Conservation (phyloP, 2,113 vertebrate genomes). For the Oceanodroma tethys region DNA sequence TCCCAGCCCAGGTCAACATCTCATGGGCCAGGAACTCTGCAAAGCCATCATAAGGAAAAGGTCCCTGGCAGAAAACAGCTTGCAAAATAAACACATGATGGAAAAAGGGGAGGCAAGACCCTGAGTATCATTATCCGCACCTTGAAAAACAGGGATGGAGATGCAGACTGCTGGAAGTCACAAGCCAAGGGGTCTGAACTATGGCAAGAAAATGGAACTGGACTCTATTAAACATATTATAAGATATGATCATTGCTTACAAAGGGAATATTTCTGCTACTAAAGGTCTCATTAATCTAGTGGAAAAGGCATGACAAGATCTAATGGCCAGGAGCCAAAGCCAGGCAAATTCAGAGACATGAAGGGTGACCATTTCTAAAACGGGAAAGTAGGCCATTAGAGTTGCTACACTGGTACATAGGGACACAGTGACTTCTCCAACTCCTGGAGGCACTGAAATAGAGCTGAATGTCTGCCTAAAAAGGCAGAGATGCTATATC, state of each 20-base stretch:
- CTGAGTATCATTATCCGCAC: neutral
- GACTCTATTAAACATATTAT: neutral
- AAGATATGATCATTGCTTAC: neutral
- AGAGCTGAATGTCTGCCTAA: neutral
- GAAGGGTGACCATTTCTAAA: neutral
- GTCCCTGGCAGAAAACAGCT: neutral
- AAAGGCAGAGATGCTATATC: neutral
- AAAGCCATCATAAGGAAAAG: neutral
- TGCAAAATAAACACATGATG: neutral
- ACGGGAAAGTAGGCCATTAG: neutral
- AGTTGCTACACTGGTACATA: fast-evolving
- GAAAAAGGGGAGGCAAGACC: neutral
- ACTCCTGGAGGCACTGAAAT: neutral
- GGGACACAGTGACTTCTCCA: neutral
- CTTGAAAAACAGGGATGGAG: neutral
- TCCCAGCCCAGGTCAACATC: neutral
- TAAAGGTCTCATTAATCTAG: neutral
- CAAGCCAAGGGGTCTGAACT: neutral
- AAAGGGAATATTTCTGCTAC: neutral
- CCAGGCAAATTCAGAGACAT: neutral
- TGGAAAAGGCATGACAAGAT: neutral
- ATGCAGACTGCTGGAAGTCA: neutral
- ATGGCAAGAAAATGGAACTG: neutral
- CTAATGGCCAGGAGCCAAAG: neutral
- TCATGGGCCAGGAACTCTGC: neutral